Percentiles rank a stretch among this genome's conserved stretches.
phyloP scores from a whole-genome alignment of 2,113 vertebrate species.

The Bettongia penicillata region DNA sequence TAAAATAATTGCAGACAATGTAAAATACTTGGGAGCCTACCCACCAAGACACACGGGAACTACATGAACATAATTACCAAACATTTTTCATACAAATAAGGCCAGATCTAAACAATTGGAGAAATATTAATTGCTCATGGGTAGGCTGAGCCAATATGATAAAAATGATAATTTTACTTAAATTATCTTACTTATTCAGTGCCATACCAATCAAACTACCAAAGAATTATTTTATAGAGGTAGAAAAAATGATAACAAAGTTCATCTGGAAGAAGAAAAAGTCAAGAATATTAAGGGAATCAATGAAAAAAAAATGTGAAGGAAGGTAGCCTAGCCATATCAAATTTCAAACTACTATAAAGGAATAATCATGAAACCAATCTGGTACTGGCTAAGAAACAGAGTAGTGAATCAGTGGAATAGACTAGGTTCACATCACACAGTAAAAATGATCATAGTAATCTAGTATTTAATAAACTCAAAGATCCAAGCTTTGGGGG shows the following conservation, averaged over 20 bases:
- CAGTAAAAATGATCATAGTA: background rate
- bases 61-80: background rate
- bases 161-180: background rate
- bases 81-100: background rate
- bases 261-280: background rate
- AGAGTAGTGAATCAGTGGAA: background rate
- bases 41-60: background rate
- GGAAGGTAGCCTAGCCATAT: background rate
- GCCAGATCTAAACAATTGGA: background rate
- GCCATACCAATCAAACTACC: background rate
- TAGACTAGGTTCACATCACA: background rate
- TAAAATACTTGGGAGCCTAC: background rate
- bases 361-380: background rate
- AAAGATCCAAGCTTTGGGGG: background rate
- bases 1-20: background rate
- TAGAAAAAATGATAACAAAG: background rate
- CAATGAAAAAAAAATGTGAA: background rate
- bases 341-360: background rate
- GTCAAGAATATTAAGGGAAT: background rate
- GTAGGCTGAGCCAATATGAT: background rate
- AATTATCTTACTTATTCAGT: background rate
- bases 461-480: background rate
- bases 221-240: background rate
- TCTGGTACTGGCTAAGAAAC: background rate
- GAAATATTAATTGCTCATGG: background rate